Evolutionary conservation across 1,140 invertebrate genomes (phyloP), one percentile per base, ranked within the genome.

Genomic region (Drosophila sulfurigaster): DNA sequence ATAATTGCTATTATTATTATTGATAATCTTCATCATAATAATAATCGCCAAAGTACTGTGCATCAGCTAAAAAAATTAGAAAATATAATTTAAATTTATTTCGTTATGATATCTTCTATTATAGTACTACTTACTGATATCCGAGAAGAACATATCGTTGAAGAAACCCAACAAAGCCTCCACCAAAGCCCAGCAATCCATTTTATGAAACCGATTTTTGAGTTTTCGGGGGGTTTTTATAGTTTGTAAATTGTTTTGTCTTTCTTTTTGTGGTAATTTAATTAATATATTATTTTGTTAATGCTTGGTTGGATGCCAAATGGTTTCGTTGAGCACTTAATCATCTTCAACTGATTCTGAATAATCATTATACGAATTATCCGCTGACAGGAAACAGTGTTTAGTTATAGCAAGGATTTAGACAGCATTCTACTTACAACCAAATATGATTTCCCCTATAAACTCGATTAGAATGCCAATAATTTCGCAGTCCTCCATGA

Each of bases 401-500:
- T 43, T 43, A 13, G 3, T 5, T 20, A 13, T 15, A 10, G 20
- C 1, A 51, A 52, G 28, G 30, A 35, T 28, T 15, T 13, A 6
- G 7, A 10, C 13, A 3, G 28, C 8, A 8, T n/a, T 46, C 25
- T 72, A 82, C 81, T 81, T 82, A 91, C 86, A 56, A n/a, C 83
- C 78, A 38, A 88, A 81, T 32, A 91, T 43, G 6, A 88, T 41
- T 3, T 83, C 82, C 1, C 71, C 60, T 25, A 91, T 81, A 11
- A 82, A 83, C 8, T 76, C 81, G 1, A 88, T 48, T 49, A 91
- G 51, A 56, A 91, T 70, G 15, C 78, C 82, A 60, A 91, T 62
- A 15, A 91, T 76, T 62, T 88, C 87, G 32, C 87, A 91, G 54
- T 88, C 58, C 51, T 91, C 88, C 88, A 91, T 91, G 57, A 5